Base-by-base conservation (phyloP, 2,888 invertebrate species). In the Platerodrilus igneus region DNA sequence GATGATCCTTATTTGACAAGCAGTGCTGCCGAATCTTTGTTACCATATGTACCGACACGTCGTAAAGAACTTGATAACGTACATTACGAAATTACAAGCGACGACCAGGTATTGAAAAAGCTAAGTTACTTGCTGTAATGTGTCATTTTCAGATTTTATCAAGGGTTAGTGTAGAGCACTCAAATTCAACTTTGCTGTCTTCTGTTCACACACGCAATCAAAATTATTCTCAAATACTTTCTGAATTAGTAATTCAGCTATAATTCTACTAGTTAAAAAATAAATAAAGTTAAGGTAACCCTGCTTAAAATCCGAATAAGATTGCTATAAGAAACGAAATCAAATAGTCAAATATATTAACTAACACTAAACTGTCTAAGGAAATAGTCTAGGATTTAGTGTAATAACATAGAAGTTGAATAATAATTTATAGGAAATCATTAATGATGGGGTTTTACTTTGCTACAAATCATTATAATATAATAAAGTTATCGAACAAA, bases 161-260 rank as follows among this genome's bases (percentile, higher is more conserved):
- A 14, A 37, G 37, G 28, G 25, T 30, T 14, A 19, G 27, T 3
- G 10, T 20, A 10, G 28, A 28, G 19, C 27, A 18, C 10, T 13
- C 20, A 2, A 23, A 19, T 15, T 20, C 36, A 7, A 36, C 16
- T 1, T 5, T 34, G 4, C 2, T 19, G 1, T 2, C 23, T 1
- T 11, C 25, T 11, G 18, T 26, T 8, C 10, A 5, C 15, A 22
- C 22, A 9, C 63, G 64, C n/a, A 69, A 70, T 40, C 68, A 70
- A 47, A 71, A 71, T 53, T 73, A 72, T 50, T 67, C 71, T 15
- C 71, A 72, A 52, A 65, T 72, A 53, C 58, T 73, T 16, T 69
- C 72, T 1, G 71, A 73, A 45, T 57, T 73, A 2, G 72, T 72
- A 27, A 61, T 68, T 45, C 67, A 69, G 41, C 60, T 69, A 30